Evolutionary conservation across 2,113 vertebrate genomes (phyloP), one percentile per base, ranked within the genome.

Genomic region (Silurus meridionalis): DNA sequence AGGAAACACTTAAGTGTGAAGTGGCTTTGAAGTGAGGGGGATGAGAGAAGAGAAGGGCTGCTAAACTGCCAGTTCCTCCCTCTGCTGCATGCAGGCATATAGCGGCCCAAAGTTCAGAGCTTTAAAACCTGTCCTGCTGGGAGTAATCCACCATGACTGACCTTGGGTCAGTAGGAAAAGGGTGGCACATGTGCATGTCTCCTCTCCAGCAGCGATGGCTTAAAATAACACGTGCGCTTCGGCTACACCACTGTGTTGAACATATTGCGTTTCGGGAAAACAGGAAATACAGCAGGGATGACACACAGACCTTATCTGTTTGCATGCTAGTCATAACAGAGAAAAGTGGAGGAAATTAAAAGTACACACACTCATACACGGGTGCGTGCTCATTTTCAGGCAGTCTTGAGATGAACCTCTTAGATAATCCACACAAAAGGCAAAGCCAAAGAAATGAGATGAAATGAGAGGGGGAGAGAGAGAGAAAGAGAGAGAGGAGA

Each of bases 1-100:
- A 85, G 89, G 88, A 90, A 88, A 85, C 84, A 87, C 82, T 87
- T 82, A 80, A 75, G 80, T 78, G 79, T 86, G 88, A 85, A 83
- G 75, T 80, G 71, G 66, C 89, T 91, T 91, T 91, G 91, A 91
- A 87, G 88, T 88, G 75, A 9, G 78, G 67, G 78, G 77, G 85
- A 52, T 75, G 80, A 86, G 87, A 80, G 74, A 63, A 80, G 78
- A 66, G 74, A 86, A 81, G 81, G 21, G 60, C 82, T 86, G 83
- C 87, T 90, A 84, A 87, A 87, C 86, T 78, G 86, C 69, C 74
- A 78, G 72, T 78, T 87, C 86, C 86, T 87, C 86, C 80, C 61
- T 67, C 5, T 67, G 80, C 72, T 67, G 72, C 86, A 82, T 82
- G 86, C 61, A 60, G 57, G 71, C 80, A 67, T 55, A 28, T 6